A percentile compares a stretch with the other conserved stretches of the same genome.
Conservation (phyloP, 2,797 vertebrate genomes). For the Sylvilagus floridanus region DNA sequence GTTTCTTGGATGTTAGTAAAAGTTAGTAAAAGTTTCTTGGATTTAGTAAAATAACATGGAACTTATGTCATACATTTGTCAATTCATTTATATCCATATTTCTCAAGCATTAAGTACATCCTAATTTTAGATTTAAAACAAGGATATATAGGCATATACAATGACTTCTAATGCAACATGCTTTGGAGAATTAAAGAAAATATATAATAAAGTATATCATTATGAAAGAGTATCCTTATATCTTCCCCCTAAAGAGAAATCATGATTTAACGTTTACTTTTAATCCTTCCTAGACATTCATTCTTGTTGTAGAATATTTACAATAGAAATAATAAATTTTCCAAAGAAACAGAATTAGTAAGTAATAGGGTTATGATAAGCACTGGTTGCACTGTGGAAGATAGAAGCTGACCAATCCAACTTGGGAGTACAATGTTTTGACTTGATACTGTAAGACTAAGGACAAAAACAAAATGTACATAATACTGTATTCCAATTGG, state of each 20-base stretch:
- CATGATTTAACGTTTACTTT: conserved; percentile 4
- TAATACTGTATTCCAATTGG: not conserved
- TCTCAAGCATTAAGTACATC: not conserved
- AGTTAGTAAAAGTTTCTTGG: too few relatives aligned
- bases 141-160: not conserved
- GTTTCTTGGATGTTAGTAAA: not conserved
- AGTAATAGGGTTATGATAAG: not conserved
- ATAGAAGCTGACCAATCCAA: not conserved
- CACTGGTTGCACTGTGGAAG: not conserved
- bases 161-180: not conserved
- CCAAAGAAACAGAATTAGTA: not conserved
- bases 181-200: not conserved
- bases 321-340: not conserved
- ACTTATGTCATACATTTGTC: not conserved
- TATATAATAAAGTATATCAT: conserved; percentile 1
- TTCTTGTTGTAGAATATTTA: not conserved
- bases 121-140: conserved; percentile 21
- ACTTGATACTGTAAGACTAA: not conserved
- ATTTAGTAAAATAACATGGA: not conserved
- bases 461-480: not conserved
- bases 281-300: not conserved
- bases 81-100: not conserved
- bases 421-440: not conserved
- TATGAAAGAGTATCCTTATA: not conserved
- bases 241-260: not conserved